These are phyloP conservation scores for Oreochromis niloticus DNA, from an alignment of 2,113 vertebrate genomes.

Conservation along the genomic window DNA sequence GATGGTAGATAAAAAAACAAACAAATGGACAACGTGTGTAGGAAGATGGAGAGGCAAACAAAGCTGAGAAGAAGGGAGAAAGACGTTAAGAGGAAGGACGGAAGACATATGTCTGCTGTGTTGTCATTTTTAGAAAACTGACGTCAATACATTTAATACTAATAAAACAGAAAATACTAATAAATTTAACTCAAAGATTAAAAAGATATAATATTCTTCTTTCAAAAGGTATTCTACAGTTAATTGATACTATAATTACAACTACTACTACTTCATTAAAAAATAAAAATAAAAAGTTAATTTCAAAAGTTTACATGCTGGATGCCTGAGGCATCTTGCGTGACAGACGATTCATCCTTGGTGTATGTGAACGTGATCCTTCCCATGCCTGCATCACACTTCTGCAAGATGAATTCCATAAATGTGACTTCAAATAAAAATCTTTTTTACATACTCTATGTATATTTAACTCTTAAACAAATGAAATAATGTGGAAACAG, in stretches of 20 bases:
- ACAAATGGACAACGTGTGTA: background rate
- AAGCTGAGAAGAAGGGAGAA: background rate
- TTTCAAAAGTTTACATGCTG: background rate
- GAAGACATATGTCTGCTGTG: background rate
- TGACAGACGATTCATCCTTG: background rate
- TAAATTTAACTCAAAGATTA: background rate
- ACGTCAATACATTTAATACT: background rate
- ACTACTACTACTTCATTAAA: background rate
- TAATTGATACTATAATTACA: background rate
- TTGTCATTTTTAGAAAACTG: background rate
- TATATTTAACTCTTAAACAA: background rate
- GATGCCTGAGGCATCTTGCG: fast-evolving
- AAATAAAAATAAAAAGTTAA: background rate
- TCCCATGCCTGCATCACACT: background rate
- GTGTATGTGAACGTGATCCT: background rate
- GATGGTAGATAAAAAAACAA: background rate
- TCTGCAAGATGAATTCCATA: background rate
- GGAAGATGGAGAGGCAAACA: background rate
- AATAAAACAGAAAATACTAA: background rate
- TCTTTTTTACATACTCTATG: background rate
- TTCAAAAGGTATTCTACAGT: background rate
- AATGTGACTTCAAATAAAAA: background rate
- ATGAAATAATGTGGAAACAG: background rate
- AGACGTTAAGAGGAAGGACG: background rate
- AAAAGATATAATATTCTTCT: background rate